phyloP scores from a whole-genome alignment of 92 coral and sea anemone genomes.

The Bergia puertoricense region DNA sequence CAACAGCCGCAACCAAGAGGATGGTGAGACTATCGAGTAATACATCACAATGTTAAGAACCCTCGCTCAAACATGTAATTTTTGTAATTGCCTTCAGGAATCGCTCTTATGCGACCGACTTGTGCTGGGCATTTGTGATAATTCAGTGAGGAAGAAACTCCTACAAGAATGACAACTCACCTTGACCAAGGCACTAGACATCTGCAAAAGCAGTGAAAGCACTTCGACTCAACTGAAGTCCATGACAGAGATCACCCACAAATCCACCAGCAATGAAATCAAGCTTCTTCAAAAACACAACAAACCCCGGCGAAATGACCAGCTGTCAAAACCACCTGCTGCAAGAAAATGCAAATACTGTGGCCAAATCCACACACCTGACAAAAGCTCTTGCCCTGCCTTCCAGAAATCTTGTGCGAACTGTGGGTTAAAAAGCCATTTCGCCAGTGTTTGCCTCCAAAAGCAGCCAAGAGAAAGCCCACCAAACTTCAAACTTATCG shows the following conservation, averaged over 20 bases:
- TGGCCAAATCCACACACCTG: slow-evolving; percentile 17
- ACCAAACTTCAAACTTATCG: not conserved
- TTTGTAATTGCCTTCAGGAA: slow-evolving; percentile 45
- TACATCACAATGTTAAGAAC: slow-evolving; percentile 41
- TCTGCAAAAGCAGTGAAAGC: not conserved
- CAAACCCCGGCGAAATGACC: not conserved
- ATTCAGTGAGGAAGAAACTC: slow-evolving; percentile 26
- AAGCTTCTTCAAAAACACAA: not conserved
- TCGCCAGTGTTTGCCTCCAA: slow-evolving; percentile 30
- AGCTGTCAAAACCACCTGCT: not conserved
- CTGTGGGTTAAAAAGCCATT: slow-evolving; percentile 29
- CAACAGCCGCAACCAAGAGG: slow-evolving; percentile 44
- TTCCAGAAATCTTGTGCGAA: not conserved
- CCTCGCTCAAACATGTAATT: slow-evolving; percentile 54
- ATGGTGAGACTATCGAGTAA: slow-evolving; percentile 33
- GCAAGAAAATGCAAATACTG: slow-evolving; percentile 12
- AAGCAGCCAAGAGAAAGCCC: not conserved
- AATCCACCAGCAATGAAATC: not conserved
- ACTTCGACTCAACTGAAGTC: not conserved
- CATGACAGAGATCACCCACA: not conserved
- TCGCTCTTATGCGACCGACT: slow-evolving; percentile 47
- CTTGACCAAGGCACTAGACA: not conserved
- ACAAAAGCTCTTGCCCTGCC: slow-evolving; percentile 13
- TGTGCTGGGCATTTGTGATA: slow-evolving; percentile 41
- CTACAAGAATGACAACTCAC: slow-evolving; percentile 41